Conservation (phyloP, 1,140 invertebrate species). For the Kradibia gibbosae region DNA sequence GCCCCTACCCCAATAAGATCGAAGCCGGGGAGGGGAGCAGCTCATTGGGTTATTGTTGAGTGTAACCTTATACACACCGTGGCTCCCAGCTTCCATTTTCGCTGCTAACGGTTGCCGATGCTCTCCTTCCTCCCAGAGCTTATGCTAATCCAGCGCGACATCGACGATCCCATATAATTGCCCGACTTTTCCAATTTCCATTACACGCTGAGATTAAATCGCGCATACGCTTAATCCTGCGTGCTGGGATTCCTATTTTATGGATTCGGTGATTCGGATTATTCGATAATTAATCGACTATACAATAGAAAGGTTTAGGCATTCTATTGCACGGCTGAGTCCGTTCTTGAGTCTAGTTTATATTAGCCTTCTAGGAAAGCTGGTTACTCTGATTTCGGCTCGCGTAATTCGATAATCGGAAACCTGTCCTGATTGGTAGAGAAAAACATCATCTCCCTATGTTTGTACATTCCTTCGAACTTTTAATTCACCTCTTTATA, state of each 20-base stretch:
- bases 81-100: neutral
- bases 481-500: neutral
- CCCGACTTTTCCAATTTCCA: neutral
- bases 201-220: neutral
- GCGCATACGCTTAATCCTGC: no score
- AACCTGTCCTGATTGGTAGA: neutral
- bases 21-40: neutral
- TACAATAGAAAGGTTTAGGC: neutral
- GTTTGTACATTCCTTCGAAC: neutral
- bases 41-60: neutral
- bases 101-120: neutral
- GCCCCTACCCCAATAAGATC: neutral
- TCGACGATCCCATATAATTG: neutral
- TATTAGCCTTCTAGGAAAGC: neutral
- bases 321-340: neutral
- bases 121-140: neutral
- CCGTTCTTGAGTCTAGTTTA: neutral
- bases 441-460: neutral
- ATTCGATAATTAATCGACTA: neutral
- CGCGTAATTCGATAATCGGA: neutral
- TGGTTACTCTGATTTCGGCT: neutral
- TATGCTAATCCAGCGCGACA: neutral
- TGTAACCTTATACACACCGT: neutral
- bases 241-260: neutral
- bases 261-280: neutral